Conservation (phyloP, 2,888 invertebrate species). For the Leptogaster cylindrica region DNA sequence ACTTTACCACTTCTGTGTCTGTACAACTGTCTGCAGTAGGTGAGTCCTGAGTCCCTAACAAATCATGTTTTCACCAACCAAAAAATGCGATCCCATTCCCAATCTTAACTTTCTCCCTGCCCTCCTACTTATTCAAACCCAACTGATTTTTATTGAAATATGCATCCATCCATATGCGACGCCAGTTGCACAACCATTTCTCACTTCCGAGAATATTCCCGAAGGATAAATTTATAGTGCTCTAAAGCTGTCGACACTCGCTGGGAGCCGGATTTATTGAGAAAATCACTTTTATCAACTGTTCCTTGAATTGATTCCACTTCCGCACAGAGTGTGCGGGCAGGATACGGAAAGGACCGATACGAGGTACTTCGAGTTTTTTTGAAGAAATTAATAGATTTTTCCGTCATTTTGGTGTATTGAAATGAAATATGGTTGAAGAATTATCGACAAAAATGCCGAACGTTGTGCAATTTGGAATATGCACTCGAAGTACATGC, state of each 20-base stretch:
- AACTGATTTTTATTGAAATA: slow-evolving; percentile 31
- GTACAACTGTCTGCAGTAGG: neutral
- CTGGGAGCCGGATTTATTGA: slow-evolving; percentile 23
- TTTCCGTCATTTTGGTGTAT: too few relatives aligned
- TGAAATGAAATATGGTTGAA: too few relatives aligned
- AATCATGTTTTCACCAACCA: slow-evolving; percentile 14
- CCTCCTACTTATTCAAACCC: neutral
- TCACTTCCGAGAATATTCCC: neutral
- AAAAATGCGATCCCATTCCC: too few relatives aligned
- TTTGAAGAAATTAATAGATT: too few relatives aligned
- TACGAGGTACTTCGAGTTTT: too few relatives aligned
- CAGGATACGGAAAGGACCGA: too few relatives aligned
- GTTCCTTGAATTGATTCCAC: slow-evolving; percentile 32
- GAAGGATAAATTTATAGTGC: slow-evolving; percentile 26
- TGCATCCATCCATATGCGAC: slow-evolving; percentile 16
- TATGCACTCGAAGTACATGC: too few relatives aligned
- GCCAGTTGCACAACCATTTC: slow-evolving; percentile 13
- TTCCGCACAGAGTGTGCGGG: too few relatives aligned
- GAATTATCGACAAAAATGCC: too few relatives aligned
- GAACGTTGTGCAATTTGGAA: too few relatives aligned
- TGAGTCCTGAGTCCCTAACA: neutral
- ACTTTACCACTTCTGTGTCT: neutral
- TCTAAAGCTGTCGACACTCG: slow-evolving; percentile 27
- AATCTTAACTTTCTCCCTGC: too few relatives aligned
- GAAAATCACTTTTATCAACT: slow-evolving; percentile 36